A percentile compares a stretch with the other conserved stretches of the same genome.
phyloP scores from a whole-genome alignment of 2,888 invertebrate species.

The Oconnorella tubifera region DNA sequence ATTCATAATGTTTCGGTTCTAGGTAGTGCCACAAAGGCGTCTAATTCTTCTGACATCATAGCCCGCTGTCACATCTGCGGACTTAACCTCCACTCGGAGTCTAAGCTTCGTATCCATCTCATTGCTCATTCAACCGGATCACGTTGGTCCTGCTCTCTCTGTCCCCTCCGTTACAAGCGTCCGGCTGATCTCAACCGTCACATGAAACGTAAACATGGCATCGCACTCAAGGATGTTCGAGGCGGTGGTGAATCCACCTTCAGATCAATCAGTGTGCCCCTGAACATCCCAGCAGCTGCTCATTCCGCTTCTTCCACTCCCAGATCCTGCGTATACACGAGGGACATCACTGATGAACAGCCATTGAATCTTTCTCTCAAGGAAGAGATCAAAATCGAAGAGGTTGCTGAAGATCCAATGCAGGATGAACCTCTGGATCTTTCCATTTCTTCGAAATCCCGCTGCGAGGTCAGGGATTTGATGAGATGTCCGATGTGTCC shows the following conservation, averaged over 20 bases:
- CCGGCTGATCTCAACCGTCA: slow-evolving; percentile 50
- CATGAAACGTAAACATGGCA: slow-evolving; percentile 49
- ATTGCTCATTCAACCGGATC: slow-evolving; percentile 19
- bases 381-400: slow-evolving; percentile 4
- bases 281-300: background rate
- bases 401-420: background rate
- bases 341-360: slow-evolving; percentile 23
- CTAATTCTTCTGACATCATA: no score
- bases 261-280: background rate
- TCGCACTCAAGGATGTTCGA: slow-evolving; percentile 38
- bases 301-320: background rate
- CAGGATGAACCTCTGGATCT: slow-evolving; percentile 30
- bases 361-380: slow-evolving; percentile 28
- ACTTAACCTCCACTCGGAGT: slow-evolving; percentile 18
- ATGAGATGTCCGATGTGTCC: slow-evolving; percentile 49
- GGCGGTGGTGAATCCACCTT: background rate
- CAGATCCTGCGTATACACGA: no score
- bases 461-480: background rate
- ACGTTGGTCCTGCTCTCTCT: slow-evolving; percentile 30
- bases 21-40: background rate
- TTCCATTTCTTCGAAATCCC: slow-evolving; percentile 11
- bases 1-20: background rate
- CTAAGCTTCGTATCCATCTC: slow-evolving; percentile 27
- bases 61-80: slow-evolving; percentile 25
- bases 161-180: slow-evolving; percentile 42